Evolutionary conservation across 2,113 vertebrate species (phyloP), one percentile per base, ranked within the genome.

Genomic region (Emydocephalus ijimae): DNA sequence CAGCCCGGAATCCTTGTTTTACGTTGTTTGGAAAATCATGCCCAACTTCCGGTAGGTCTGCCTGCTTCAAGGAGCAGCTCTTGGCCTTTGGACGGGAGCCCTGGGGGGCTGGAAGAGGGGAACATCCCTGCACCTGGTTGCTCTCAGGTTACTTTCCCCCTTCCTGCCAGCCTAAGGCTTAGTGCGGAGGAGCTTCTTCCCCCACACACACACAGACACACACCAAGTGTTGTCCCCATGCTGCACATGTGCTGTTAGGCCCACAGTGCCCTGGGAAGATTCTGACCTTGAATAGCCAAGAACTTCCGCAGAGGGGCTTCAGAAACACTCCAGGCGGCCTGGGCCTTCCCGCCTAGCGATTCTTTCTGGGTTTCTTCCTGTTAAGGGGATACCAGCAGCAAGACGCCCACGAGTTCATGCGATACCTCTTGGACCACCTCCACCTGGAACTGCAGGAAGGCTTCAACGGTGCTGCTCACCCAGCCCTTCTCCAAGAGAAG

Each of bases 21-120:
- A 99, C 0, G 98, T 99, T 89, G 98, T 99, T 96, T 99, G 99
- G 99, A 99, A 99, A 98, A 99, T 99, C 96, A 99, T 99, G 99
- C 99, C 99, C 91, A 99, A 99, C 97, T 99, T 99, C 97, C 99
- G 99, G 99, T 99, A 98, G 94, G 96, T 96, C 91, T 85, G 64
- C 87, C 11, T 26, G 74, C 7, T 50, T 87, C 1, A 52, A 52
- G 43, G 88, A 61, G 45, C 4, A 45, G 52, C 55, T 24, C 94
- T 21, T 69, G 59, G 93, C 94, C 1, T 2, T 89, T 0, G 0
- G 52, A 21, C 14, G 2, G 55, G 39, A n/a, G 14, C 12, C 3
- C 15, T 10, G 1, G 91, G 88, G 57, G 92, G 89, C 54, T 89
- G 74, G 39, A 1, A 52, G 50, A 52, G 48, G 8, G 50, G 11